A percentile compares a stretch with the other conserved stretches of the same genome.
phyloP scores from a whole-genome alignment of 2,888 invertebrate species.

The Ceraclea dissimilis region DNA sequence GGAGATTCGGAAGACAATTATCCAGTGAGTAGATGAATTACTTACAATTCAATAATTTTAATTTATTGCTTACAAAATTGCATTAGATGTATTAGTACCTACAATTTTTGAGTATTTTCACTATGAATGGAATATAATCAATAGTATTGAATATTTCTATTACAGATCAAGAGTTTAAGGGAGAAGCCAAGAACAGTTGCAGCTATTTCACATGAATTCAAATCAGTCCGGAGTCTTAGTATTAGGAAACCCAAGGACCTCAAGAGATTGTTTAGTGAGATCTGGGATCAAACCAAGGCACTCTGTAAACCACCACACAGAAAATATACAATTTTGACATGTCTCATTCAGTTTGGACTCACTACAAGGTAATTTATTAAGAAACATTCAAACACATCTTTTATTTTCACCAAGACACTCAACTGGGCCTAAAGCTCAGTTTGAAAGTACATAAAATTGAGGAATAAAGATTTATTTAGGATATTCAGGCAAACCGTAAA shows the following conservation, averaged over 20 bases:
- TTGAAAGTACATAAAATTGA: too few relatives aligned
- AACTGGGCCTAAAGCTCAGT: too few relatives aligned
- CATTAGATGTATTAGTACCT: too few relatives aligned
- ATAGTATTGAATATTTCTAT: too few relatives aligned
- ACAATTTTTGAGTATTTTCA: too few relatives aligned
- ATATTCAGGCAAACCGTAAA: too few relatives aligned
- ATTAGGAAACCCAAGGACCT: slow-evolving; percentile 67
- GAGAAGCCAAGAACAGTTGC: slow-evolving; percentile 59
- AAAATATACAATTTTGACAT: slow-evolving; percentile 66
- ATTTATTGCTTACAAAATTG: background rate
- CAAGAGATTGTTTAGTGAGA: slow-evolving; percentile 58
- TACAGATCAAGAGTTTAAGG: slow-evolving; percentile 61
- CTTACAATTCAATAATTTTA: background rate
- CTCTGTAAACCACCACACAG: slow-evolving; percentile 68
- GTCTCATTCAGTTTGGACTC: slow-evolving; percentile 75
- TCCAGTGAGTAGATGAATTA: slow-evolving; percentile 52
- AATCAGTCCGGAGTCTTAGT: slow-evolving; percentile 60
- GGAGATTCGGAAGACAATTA: slow-evolving; percentile 62
- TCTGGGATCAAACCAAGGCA: slow-evolving; percentile 67
- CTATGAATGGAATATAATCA: background rate
- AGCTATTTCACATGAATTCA: slow-evolving; percentile 56
- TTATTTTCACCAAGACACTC: too few relatives aligned
- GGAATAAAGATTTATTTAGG: too few relatives aligned
- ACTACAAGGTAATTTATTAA: slow-evolving; percentile 68
- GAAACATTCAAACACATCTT: too few relatives aligned